A percentile compares a stretch with the other conserved stretches of the same genome.
Evolutionary conservation across 2,888 invertebrate genomes (phyloP).

Genomic region (Melinopterus prodromus): DNA sequence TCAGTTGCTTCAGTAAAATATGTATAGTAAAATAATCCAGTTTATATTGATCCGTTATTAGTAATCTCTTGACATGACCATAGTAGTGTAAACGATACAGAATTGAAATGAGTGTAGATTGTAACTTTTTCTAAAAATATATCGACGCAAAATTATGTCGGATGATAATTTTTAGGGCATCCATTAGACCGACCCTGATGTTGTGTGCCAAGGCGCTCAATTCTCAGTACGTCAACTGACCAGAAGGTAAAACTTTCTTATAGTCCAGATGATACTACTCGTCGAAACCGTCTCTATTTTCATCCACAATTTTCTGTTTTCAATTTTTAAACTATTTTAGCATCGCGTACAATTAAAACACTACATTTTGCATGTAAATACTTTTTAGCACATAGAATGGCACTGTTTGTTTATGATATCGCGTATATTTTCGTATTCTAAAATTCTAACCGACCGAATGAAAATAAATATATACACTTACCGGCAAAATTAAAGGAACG

Average conservation of each 20-base stretch:
- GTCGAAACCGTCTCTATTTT: neutral
- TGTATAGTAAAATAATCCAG: too few relatives aligned
- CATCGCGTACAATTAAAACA: neutral
- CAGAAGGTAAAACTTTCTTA: neutral
- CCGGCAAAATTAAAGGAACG: too few relatives aligned
- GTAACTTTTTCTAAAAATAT: neutral
- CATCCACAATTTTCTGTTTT: neutral
- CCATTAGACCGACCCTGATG: neutral
- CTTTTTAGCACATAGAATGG: neutral
- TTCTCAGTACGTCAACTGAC: neutral
- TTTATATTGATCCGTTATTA: too few relatives aligned
- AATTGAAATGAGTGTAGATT: too few relatives aligned
- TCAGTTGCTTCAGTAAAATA: too few relatives aligned
- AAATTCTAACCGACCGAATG: neutral
- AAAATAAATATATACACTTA: neutral
- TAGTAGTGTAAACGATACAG: too few relatives aligned
- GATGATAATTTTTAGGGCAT: neutral
- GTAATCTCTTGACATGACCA: too few relatives aligned
- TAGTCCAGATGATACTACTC: neutral
- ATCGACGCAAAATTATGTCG: neutral
- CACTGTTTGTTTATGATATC: neutral
- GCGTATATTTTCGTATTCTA: neutral
- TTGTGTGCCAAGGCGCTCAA: neutral
- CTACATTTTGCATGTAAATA: neutral
- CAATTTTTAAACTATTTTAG: neutral